Conservation (phyloP, 2,888 invertebrate species). For the Caenorhabditis angaria region DNA sequence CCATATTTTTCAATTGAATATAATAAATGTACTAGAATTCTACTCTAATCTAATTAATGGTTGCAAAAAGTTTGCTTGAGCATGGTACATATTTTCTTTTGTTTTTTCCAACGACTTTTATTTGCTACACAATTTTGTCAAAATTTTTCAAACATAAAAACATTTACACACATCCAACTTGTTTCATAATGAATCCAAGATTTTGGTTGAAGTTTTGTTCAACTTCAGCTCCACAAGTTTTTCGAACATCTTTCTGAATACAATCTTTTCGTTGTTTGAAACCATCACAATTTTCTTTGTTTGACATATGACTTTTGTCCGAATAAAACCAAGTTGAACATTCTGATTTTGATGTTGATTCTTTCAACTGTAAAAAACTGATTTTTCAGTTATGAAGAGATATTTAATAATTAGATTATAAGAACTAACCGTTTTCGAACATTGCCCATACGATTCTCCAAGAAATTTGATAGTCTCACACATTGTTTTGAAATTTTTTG, state of each 20-base stretch:
- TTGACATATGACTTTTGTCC: not conserved
- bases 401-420: not conserved
- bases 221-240: not conserved
- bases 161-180: not conserved
- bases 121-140: no score
- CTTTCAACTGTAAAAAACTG: not conserved
- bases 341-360: not conserved
- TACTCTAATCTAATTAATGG: no score
- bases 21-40: no score
- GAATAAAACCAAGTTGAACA: not conserved
- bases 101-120: no score
- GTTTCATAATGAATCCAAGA: not conserved
- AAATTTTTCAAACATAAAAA: no score
- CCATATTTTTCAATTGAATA: no score
- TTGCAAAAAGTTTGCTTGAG: no score
- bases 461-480: not conserved
- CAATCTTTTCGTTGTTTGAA: not conserved
- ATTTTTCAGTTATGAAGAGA: not conserved
- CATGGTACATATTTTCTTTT: no score
- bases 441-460: not conserved
- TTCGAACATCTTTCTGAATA: not conserved
- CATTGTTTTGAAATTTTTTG: slow-evolving; percentile 2
- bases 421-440: not conserved
- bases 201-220: not conserved
- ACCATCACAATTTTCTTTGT: slow-evolving; percentile 1